These are phyloP conservation scores for Mycalesis mineus DNA, from an alignment of 2,888 invertebrate genomes.

Conservation along the genomic window DNA sequence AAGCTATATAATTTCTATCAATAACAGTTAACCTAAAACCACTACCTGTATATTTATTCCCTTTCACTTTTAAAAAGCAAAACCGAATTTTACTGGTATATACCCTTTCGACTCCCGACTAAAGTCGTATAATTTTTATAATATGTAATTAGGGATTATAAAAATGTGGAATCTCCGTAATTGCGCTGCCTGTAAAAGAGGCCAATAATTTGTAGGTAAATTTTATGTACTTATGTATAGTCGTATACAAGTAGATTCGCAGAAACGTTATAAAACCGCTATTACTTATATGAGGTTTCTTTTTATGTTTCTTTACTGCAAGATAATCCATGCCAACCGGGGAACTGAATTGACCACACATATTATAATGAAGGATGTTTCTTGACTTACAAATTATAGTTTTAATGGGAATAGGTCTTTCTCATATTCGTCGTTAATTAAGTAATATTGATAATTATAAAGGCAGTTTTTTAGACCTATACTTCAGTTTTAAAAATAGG, in stretches of 20 bases:
- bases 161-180: constrained; percentile 69
- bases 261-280: constrained; percentile 58
- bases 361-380: neutral
- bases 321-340: neutral
- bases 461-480: no score
- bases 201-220: constrained; percentile 53
- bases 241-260: constrained; percentile 45
- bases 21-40: no score
- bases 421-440: no score
- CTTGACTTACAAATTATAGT: no score
- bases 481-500: no score
- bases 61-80: neutral
- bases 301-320: constrained; percentile 8
- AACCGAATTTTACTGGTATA: constrained; percentile 25
- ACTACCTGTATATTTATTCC: neutral
- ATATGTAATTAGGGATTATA: constrained; percentile 75
- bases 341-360: neutral
- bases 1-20: no score
- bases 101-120: constrained; percentile 42
- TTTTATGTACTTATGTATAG: constrained; percentile 35
- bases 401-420: no score
- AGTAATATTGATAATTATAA: no score
- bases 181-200: constrained; percentile 64
- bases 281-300: constrained; percentile 37
- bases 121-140: constrained; percentile 62